Evolutionary conservation across 2,888 invertebrate genomes (phyloP).

Genomic region (Xanthia icteritia): DNA sequence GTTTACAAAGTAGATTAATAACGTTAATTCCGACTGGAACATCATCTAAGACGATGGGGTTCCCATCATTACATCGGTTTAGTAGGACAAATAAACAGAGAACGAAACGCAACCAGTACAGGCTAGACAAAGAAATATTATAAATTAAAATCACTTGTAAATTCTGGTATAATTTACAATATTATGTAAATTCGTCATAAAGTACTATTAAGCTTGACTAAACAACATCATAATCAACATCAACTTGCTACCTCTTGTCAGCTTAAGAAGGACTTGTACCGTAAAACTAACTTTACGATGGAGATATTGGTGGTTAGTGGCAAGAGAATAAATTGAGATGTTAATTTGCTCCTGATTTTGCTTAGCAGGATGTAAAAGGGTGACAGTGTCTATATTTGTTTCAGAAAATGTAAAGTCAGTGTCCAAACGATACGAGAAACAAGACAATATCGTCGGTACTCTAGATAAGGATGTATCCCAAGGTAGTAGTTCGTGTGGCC

Average conservation of each 20-base stretch:
- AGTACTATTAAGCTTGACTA: slow-evolving; percentile 14
- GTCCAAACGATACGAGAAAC: slow-evolving; percentile 7
- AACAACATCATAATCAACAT: slow-evolving; percentile 39
- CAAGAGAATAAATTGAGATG: slow-evolving; percentile 50
- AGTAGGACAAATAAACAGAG: slow-evolving; percentile 37
- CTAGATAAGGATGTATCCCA: slow-evolving; percentile 49
- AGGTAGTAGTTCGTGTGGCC: slow-evolving; percentile 25
- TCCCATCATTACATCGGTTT: slow-evolving; percentile 53
- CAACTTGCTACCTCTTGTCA: slow-evolving; percentile 28
- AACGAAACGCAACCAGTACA: slow-evolving; percentile 13
- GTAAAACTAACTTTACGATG: slow-evolving; percentile 36
- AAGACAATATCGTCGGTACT: slow-evolving; percentile 35
- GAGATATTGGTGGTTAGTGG: slow-evolving; percentile 15
- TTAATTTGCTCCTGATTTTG: slow-evolving; percentile 38
- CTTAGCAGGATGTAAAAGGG: slow-evolving; percentile 34
- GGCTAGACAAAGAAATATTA: slow-evolving; percentile 27
- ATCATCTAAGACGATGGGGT: slow-evolving; percentile 62
- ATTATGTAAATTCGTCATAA: slow-evolving; percentile 43
- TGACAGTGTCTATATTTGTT: slow-evolving; percentile 35
- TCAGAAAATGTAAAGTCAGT: slow-evolving; percentile 29
- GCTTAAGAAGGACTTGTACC: slow-evolving; percentile 33
- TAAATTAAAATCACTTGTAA: slow-evolving; percentile 4
- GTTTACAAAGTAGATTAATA: slow-evolving; percentile 63
- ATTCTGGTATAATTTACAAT: slow-evolving; percentile 19
- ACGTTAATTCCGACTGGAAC: slow-evolving; percentile 54